A percentile compares a stretch with the other conserved stretches of the same genome.
Conservation (phyloP, 2,797 vertebrate genomes). For the Erpetoichthys calabaricus region DNA sequence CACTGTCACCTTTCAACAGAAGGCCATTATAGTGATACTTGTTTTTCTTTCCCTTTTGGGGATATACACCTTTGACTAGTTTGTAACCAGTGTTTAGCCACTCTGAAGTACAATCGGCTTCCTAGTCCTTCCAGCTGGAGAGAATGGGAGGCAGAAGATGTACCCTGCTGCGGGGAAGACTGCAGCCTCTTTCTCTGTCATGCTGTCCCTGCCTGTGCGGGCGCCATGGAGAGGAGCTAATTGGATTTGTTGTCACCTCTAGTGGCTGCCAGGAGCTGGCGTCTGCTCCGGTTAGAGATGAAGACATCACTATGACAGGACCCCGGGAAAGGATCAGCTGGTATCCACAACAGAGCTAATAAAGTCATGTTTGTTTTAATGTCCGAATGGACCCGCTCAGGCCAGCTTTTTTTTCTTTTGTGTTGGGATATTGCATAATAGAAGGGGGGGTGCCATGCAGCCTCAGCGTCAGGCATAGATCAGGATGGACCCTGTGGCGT, state of each 20-base stretch:
- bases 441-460: not conserved
- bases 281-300: constrained; percentile 97
- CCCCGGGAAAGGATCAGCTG: constrained; percentile 94
- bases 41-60: constrained; percentile 5
- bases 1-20: constrained; percentile 6
- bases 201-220: constrained; percentile 35
- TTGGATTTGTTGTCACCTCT: constrained; percentile 99
- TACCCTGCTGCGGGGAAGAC: constrained; percentile 50
- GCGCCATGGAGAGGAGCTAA: constrained; percentile 91
- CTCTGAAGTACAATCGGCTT: constrained; percentile 14
- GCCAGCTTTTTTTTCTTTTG: constrained; percentile 72
- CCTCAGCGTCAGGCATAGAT: too few relatives aligned
- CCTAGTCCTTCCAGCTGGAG: constrained; percentile 21
- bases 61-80: not conserved
- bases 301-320: constrained; percentile 98
- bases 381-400: constrained; percentile 69
- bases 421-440: constrained; percentile 10
- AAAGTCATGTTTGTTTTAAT: constrained; percentile 78
- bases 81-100: not conserved
- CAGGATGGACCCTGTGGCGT: too few relatives aligned
- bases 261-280: constrained; percentile 86
- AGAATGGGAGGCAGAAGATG: constrained; percentile 21
- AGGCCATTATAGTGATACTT: constrained; percentile 8
- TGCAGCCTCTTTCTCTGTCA: constrained; percentile 55
- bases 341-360: constrained; percentile 83